Evolutionary conservation across 2,888 invertebrate species (phyloP).

Genomic region (Pecten maximus): DNA sequence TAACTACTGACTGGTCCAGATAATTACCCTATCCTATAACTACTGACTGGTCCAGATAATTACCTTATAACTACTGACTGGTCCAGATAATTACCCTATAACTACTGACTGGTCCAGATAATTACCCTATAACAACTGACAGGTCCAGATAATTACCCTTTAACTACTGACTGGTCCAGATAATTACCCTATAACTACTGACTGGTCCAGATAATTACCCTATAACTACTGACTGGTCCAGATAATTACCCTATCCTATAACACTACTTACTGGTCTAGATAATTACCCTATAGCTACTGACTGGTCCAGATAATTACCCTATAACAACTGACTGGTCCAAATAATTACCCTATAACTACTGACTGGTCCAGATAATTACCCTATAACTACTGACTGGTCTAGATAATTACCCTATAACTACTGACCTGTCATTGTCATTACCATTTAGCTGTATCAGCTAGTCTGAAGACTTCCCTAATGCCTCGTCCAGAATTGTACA

Average conservation of each 20-base stretch:
- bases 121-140: neutral
- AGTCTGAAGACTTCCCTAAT: no score
- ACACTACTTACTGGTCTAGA: neutral
- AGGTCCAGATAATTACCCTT: neutral
- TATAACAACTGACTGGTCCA: neutral
- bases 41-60: no score
- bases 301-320: neutral
- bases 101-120: no score
- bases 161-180: neutral
- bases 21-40: neutral
- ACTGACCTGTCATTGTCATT: no score
- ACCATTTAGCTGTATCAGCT: no score
- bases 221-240: neutral
- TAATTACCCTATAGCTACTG: neutral
- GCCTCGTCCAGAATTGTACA: no score
- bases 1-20: neutral
- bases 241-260: neutral
- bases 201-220: neutral
- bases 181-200: neutral
- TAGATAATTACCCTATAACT: no score
- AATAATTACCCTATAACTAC: neutral
- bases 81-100: no score
- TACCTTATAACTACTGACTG: no score
- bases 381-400: no score
- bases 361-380: no score